Percentiles rank a stretch among this genome's conserved stretches.
These are phyloP conservation scores for Epinephelus coioides DNA, from an alignment of 2,797 vertebrate genomes.

Conservation along the genomic window DNA sequence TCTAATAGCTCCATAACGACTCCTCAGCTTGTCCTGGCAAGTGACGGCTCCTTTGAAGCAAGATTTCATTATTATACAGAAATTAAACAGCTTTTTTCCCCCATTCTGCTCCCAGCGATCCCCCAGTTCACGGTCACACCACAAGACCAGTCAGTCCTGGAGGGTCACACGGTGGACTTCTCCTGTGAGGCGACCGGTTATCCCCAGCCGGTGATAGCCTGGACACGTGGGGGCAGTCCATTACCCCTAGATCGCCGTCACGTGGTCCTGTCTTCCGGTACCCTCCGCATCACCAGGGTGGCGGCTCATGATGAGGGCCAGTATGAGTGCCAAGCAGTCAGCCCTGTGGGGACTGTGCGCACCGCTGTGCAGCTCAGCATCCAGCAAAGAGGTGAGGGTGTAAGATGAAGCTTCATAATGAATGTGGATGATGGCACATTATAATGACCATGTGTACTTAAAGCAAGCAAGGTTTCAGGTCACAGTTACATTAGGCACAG, in stretches of 20 bases:
- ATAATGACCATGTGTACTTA: neutral
- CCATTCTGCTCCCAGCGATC: slow-evolving; percentile 82
- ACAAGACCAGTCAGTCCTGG: slow-evolving; percentile 92
- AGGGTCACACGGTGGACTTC: slow-evolving; percentile 96
- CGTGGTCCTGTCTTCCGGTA: slow-evolving; percentile 91
- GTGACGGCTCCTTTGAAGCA: neutral
- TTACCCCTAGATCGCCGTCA: slow-evolving; percentile 94
- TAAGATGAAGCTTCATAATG: neutral
- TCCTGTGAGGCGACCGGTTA: slow-evolving; percentile 94
- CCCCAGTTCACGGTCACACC: slow-evolving; percentile 95
- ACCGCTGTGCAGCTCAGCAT: slow-evolving; percentile 90
- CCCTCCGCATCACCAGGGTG: slow-evolving; percentile 92
- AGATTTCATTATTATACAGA: neutral
- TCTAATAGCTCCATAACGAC: neutral
- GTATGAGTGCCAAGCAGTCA: slow-evolving; percentile 98
- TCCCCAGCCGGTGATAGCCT: slow-evolving; percentile 95
- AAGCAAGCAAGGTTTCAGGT: neutral
- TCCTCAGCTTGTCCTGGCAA: neutral
- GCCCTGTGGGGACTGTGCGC: slow-evolving; percentile 91
- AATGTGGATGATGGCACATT: neutral
- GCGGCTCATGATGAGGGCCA: slow-evolving; percentile 96
- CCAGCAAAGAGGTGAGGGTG: slow-evolving; percentile 91
- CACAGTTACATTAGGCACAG: neutral
- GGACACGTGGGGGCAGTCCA: slow-evolving; percentile 95
- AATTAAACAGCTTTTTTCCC: neutral